A percentile compares a stretch with the other conserved stretches of the same genome.
phyloP scores from a whole-genome alignment of 2,888 invertebrate genomes.

The Cataglyphis rosenhaueri region DNA sequence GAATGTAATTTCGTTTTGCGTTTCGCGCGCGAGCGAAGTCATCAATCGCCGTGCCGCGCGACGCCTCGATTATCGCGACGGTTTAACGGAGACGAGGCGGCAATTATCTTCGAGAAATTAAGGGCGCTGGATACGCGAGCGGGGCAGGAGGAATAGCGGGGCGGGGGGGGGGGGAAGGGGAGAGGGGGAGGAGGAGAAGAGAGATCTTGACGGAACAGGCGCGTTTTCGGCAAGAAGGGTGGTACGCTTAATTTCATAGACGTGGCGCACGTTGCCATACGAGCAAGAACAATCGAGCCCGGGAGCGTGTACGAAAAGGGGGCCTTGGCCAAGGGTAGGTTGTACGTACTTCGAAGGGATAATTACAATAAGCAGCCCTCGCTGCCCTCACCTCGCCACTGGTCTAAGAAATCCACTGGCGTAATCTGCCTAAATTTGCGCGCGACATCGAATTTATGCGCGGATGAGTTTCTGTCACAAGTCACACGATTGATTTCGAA shows the following conservation, averaged over 20 bases:
- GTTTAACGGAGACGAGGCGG: conserved; percentile 67
- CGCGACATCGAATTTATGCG: background rate
- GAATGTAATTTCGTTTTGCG: conserved; percentile 79
- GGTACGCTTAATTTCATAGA: conserved; percentile 82
- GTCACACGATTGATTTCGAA: background rate
- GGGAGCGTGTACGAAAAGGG: conserved; percentile 78
- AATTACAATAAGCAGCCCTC: conserved; percentile 81
- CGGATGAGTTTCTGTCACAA: background rate
- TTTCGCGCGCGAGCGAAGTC: conserved; percentile 67
- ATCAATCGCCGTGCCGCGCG: conserved; percentile 71
- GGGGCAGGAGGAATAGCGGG: conserved; percentile 29
- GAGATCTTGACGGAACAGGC: conserved; percentile 74
- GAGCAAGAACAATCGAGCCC: conserved; percentile 82
- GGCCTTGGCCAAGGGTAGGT: conserved; percentile 73
- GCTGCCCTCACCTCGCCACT: conserved; percentile 72
- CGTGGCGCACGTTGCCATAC: conserved; percentile 76
- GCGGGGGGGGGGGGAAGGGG: background rate
- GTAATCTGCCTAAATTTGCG: conserved; percentile 64
- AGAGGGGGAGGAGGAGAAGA: conserved; percentile 24
- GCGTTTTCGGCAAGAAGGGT: conserved; percentile 75
- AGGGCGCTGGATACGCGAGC: conserved; percentile 71
- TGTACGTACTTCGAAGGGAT: conserved; percentile 78
- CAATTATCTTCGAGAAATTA: conserved; percentile 80
- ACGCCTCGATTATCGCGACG: conserved; percentile 63
- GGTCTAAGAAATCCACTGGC: conserved; percentile 77